These are phyloP conservation scores for Magallana gigas DNA, from an alignment of 1,140 invertebrate genomes.

Conservation along the genomic window DNA sequence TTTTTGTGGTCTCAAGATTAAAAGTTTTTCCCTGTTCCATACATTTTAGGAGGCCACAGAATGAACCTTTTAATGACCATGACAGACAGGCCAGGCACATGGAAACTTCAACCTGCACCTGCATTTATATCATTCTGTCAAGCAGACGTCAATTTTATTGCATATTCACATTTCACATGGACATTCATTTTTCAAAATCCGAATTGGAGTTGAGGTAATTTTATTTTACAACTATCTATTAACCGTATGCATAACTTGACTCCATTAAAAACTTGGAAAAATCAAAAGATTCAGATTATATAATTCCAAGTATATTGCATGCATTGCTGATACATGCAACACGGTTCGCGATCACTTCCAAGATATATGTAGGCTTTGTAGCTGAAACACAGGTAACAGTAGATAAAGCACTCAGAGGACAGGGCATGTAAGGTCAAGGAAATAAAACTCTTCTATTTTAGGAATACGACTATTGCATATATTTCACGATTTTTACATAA, in stretches of 20 bases:
- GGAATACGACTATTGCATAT: too few relatives aligned
- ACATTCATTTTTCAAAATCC: neutral
- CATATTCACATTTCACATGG: neutral
- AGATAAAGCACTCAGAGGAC: too few relatives aligned
- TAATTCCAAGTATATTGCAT: too few relatives aligned
- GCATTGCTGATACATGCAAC: too few relatives aligned
- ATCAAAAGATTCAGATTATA: too few relatives aligned
- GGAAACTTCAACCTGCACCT: neutral
- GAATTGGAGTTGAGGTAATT: neutral
- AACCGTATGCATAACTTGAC: too few relatives aligned
- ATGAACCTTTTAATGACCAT: neutral
- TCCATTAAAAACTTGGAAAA: too few relatives aligned
- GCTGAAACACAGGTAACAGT: too few relatives aligned
- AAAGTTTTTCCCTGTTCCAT: neutral
- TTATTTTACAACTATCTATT: neutral
- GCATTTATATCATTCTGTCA: neutral
- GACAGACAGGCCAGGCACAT: neutral
- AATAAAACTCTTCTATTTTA: too few relatives aligned
- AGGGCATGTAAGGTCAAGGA: too few relatives aligned
- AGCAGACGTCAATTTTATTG: neutral
- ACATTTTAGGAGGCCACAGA: neutral
- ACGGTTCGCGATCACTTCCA: too few relatives aligned
- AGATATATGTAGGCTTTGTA: too few relatives aligned
- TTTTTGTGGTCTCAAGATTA: neutral
- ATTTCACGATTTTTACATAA: constrained; percentile 4